phyloP scores from a whole-genome alignment of 2,113 vertebrate genomes.

The Tetraodon nigroviridis region DNA sequence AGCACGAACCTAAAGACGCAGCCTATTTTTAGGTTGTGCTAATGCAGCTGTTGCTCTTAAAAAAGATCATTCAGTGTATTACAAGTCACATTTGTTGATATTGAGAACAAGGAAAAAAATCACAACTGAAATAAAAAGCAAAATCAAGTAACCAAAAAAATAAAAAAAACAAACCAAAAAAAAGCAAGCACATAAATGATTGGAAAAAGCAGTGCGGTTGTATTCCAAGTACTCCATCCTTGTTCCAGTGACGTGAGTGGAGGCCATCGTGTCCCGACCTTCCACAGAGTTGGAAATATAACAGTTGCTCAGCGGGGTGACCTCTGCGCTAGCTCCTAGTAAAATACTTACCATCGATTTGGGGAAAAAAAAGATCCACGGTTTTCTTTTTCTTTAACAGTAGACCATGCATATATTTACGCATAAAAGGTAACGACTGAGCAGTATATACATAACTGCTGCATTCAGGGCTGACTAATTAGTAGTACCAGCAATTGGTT shows the following conservation, averaged over 20 bases:
- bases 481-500: too few relatives aligned
- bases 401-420: not conserved
- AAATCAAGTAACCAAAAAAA: slow-evolving; percentile 48
- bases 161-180: slow-evolving; percentile 45
- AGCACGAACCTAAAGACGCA: slow-evolving; percentile 43
- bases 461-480: too few relatives aligned
- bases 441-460: too few relatives aligned
- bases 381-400: not conserved
- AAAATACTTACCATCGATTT: too few relatives aligned
- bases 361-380: slow-evolving; percentile 5
- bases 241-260: slow-evolving; percentile 14
- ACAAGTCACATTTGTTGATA: slow-evolving; percentile 31
- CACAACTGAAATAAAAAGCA: slow-evolving; percentile 11
- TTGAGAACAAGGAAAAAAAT: slow-evolving; percentile 36
- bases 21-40: slow-evolving; percentile 46
- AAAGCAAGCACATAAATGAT: slow-evolving; percentile 50
- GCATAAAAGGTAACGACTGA: too few relatives aligned
- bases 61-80: slow-evolving; percentile 74
- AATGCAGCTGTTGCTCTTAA: slow-evolving; percentile 42
- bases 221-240: slow-evolving; percentile 67
- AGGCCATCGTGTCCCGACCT: not conserved
- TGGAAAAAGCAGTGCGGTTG: slow-evolving; percentile 72
- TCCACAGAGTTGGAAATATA: too few relatives aligned
- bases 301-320: too few relatives aligned
- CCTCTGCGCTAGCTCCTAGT: too few relatives aligned